Percentiles rank a stretch among this genome's conserved stretches.
phyloP scores from a whole-genome alignment of 2,888 invertebrate genomes.

The Ornithoptera priamus region DNA sequence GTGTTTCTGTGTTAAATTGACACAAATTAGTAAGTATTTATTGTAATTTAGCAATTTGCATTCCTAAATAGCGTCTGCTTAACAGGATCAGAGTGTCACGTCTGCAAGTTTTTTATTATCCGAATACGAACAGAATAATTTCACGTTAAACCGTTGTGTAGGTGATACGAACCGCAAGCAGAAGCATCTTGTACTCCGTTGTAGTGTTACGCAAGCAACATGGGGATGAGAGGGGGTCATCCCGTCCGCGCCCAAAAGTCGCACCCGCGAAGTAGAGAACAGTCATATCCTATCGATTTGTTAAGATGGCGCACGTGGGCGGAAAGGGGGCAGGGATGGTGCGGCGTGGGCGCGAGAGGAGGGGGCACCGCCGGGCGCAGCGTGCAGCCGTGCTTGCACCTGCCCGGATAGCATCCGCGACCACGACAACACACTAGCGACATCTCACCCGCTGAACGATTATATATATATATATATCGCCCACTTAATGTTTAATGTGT shows the following conservation, averaged over 20 bases:
- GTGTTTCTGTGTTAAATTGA: too few relatives aligned
- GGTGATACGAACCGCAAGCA: slow-evolving; percentile 9
- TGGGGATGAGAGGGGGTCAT: slow-evolving; percentile 63
- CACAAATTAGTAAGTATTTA: too few relatives aligned
- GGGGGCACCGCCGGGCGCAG: slow-evolving; percentile 71
- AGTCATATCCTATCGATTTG: slow-evolving; percentile 82
- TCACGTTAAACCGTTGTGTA: slow-evolving; percentile 14
- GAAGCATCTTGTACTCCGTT: slow-evolving; percentile 44
- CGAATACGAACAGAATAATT: slow-evolving; percentile 15
- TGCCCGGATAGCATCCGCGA: slow-evolving; percentile 59
- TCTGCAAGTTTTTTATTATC: slow-evolving; percentile 6
- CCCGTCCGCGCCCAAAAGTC: slow-evolving; percentile 76
- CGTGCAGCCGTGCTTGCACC: slow-evolving; percentile 76
- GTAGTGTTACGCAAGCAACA: slow-evolving; percentile 63
- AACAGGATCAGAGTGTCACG: slow-evolving; percentile 3
- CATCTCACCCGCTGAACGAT: slow-evolving; percentile 31
- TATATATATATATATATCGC: neutral
- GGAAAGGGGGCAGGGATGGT: slow-evolving; percentile 45
- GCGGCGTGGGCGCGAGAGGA: slow-evolving; percentile 45
- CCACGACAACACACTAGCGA: slow-evolving; percentile 52
- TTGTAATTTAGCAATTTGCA: too few relatives aligned
- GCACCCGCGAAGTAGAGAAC: slow-evolving; percentile 77
- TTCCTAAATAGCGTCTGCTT: slow-evolving; percentile 2
- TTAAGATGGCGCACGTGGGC: slow-evolving; percentile 77
- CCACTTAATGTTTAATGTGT: slow-evolving; percentile 27